These are phyloP conservation scores for Sphaerophoria taeniata DNA, from an alignment of 2,888 invertebrate genomes.

Conservation along the genomic window DNA sequence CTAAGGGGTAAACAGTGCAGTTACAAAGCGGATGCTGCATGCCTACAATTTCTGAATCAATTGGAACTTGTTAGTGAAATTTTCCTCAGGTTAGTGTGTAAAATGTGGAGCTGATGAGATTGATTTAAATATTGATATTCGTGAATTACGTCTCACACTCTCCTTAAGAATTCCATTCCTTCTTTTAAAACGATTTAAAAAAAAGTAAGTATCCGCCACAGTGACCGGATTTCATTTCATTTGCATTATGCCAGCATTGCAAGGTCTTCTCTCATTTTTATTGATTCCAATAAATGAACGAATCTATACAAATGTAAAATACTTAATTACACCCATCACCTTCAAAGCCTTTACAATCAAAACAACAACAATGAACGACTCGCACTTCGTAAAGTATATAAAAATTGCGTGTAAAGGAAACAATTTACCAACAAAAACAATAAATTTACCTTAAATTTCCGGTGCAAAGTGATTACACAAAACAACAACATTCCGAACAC, in stretches of 20 bases:
- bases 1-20: too few species aligned
- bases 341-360: background rate
- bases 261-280: background rate
- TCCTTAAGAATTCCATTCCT: too few species aligned
- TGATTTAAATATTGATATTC: too few species aligned
- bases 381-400: conserved; percentile 48
- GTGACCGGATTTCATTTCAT: conserved; percentile 25
- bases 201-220: conserved; percentile 41
- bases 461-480: conserved; percentile 71
- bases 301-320: background rate
- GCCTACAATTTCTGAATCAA: too few species aligned
- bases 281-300: too few species aligned
- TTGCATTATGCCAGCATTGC: conserved; percentile 18
- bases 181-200: background rate
- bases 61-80: too few species aligned
- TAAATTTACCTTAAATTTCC: conserved; percentile 73
- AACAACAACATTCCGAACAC: conserved; percentile 51
- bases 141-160: too few species aligned
- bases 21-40: too few species aligned
- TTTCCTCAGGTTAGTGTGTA: too few species aligned
- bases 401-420: conserved; percentile 70
- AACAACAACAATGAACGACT: background rate
- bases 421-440: conserved; percentile 70
- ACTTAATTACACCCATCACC: background rate
- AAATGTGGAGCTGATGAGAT: too few species aligned